These are phyloP conservation scores for Panulirus ornatus DNA, from an alignment of 1,140 invertebrate genomes.

Conservation along the genomic window DNA sequence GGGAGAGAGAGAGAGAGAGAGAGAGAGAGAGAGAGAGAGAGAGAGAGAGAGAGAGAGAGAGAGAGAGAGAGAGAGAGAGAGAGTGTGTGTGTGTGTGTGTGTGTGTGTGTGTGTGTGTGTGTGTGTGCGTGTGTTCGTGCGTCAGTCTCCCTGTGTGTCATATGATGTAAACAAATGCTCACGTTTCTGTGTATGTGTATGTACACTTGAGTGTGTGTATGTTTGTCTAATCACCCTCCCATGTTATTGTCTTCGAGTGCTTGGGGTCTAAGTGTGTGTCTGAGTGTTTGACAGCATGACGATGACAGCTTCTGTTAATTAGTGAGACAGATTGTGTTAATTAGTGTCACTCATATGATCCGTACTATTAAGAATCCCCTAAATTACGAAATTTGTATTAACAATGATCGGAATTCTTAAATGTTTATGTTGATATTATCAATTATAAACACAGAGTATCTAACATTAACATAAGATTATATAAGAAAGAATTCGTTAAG, in stretches of 20 bases:
- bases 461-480: too few species aligned
- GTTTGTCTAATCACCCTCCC: background rate
- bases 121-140: constrained; percentile 37
- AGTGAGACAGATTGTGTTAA: background rate
- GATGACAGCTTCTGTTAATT: background rate
- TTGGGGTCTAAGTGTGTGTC: constrained; percentile 1
- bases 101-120: constrained; percentile 48
- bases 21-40: background rate
- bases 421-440: too few species aligned
- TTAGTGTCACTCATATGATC: background rate
- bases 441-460: too few species aligned
- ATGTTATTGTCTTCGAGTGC: background rate
- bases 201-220: background rate
- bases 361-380: too few species aligned
- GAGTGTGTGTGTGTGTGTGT: constrained; percentile 12
- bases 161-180: too few species aligned
- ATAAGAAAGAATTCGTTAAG: too few species aligned
- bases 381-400: too few species aligned
- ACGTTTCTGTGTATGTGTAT: background rate
- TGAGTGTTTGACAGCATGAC: background rate
- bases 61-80: background rate
- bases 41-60: background rate
- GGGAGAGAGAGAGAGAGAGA: too few species aligned
- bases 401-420: too few species aligned
- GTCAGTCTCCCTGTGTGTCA: background rate